Evolutionary conservation across 2,113 vertebrate genomes (phyloP).

Genomic region (Scophthalmus maximus): DNA sequence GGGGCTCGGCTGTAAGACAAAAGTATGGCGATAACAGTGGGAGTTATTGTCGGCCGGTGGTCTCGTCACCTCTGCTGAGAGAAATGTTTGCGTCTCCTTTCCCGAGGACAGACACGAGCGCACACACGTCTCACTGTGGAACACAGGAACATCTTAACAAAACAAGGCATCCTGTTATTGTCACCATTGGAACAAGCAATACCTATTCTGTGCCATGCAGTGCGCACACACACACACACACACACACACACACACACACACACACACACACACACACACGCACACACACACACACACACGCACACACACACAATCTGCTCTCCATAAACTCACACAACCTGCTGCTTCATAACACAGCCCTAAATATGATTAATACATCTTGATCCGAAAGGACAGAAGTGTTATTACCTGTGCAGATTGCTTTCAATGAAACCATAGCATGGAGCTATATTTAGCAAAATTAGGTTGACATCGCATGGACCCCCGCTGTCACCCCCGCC

Average conservation of each 20-base stretch:
- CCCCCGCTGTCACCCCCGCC: conserved; percentile 12
- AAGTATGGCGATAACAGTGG: conserved; percentile 33
- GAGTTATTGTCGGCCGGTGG: conserved; percentile 23
- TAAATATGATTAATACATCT: conserved; percentile 62
- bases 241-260: conserved; percentile 32
- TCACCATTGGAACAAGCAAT: conserved; percentile 47
- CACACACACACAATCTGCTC: conserved; percentile 22
- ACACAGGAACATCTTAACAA: conserved; percentile 73
- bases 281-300: conserved; percentile 12
- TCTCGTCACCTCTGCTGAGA: conserved; percentile 45
- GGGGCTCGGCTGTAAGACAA: conserved; percentile 38
- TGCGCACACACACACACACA: conserved; percentile 10
- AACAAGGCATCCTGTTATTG: conserved; percentile 79
- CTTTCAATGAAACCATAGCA: conserved; percentile 53
- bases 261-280: conserved; percentile 10
- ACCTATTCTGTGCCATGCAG: conserved; percentile 47
- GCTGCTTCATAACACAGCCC: conserved; percentile 52
- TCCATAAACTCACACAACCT: conserved; percentile 19
- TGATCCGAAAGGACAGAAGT: conserved; percentile 54
- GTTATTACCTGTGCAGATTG: conserved; percentile 58
- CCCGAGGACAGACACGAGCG: conserved; percentile 41
- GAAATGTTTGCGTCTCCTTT: conserved; percentile 72
- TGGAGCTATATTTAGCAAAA: conserved; percentile 60
- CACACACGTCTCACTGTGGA: conserved; percentile 21
- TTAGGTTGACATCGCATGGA: conserved; percentile 52